phyloP scores from a whole-genome alignment of 1,140 invertebrate genomes.

The roundworm (Caenorhabditis elegans) region DNA sequence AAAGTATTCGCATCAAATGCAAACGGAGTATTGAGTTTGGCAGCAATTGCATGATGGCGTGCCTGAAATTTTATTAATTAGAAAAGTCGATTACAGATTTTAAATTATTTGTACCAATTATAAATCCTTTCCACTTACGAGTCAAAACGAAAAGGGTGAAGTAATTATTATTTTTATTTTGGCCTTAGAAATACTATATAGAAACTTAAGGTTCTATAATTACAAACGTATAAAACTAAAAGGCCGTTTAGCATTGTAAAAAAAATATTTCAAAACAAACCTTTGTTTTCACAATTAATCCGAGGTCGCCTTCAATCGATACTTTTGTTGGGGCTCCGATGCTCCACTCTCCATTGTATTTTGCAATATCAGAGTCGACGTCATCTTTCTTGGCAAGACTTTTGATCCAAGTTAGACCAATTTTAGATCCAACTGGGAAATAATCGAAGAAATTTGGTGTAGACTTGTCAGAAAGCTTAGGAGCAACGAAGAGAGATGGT shows the following conservation, averaged over 20 bases:
- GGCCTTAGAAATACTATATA: too few species aligned
- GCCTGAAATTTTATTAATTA: not conserved
- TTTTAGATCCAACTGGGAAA: slow-evolving; percentile 79
- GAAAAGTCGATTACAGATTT: too few species aligned
- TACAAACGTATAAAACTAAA: too few species aligned
- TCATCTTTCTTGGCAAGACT: slow-evolving; percentile 92
- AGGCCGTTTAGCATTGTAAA: not conserved
- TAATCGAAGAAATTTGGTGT: slow-evolving; percentile 78
- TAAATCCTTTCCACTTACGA: too few species aligned
- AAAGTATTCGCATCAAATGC: slow-evolving; percentile 83
- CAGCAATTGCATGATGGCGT: slow-evolving; percentile 77
- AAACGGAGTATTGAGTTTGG: slow-evolving; percentile 80
- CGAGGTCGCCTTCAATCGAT: slow-evolving; percentile 80
- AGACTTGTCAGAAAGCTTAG: not conserved
- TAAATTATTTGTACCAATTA: not conserved
- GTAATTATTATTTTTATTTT: too few species aligned
- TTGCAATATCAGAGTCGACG: slow-evolving; percentile 82
- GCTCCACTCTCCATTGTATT: slow-evolving; percentile 84
- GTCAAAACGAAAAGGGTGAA: too few species aligned
- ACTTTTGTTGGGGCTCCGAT: slow-evolving; percentile 79
- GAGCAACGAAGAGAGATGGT: slow-evolving; percentile 20
- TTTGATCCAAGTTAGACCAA: slow-evolving; percentile 80
- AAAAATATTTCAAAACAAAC: slow-evolving; percentile 68
- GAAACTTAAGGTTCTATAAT: too few species aligned
- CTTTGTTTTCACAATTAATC: slow-evolving; percentile 87